A percentile compares a stretch with the other conserved stretches of the same genome.
Conservation (phyloP, 2,113 vertebrate species). For the Ammodytes dubius region DNA sequence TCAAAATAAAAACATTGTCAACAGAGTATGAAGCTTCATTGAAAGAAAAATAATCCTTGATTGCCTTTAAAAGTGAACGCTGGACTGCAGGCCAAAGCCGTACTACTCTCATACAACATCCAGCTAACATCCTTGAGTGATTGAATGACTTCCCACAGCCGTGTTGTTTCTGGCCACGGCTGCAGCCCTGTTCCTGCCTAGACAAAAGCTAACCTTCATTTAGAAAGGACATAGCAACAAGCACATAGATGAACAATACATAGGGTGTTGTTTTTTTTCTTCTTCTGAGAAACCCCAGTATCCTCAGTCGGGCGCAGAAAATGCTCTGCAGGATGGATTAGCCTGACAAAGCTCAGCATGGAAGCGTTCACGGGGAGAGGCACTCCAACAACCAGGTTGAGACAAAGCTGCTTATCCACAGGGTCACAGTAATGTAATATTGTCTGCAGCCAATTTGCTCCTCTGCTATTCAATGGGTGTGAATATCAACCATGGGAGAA, state of each 20-base stretch:
- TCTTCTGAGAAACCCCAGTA: slow-evolving; percentile 32
- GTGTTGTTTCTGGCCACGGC: neutral
- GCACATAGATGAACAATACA: slow-evolving; percentile 37
- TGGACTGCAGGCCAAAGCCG: neutral
- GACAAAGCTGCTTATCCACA: slow-evolving; percentile 77
- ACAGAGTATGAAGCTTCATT: neutral
- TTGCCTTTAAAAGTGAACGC: neutral
- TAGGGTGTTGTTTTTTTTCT: slow-evolving; percentile 11
- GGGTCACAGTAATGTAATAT: slow-evolving; percentile 73
- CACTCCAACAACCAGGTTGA: slow-evolving; percentile 72
- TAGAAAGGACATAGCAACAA: slow-evolving; percentile 32
- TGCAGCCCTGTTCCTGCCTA: neutral
- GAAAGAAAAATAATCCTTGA: neutral
- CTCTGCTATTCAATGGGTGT: slow-evolving; percentile 59
- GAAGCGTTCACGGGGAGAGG: slow-evolving; percentile 66
- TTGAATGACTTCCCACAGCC: neutral
- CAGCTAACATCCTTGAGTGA: neutral
- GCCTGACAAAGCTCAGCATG: slow-evolving; percentile 71
- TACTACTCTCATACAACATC: neutral
- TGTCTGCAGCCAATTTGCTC: slow-evolving; percentile 72
- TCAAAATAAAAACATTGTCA: neutral
- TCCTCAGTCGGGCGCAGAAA: slow-evolving; percentile 50
- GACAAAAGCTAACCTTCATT: slow-evolving; percentile 38
- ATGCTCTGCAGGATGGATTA: slow-evolving; percentile 76
- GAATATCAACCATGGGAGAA: slow-evolving; percentile 67